Evolutionary conservation across 2,888 invertebrate species (phyloP), one percentile per base, ranked within the genome.

Genomic region (Poecilobothrus nobilitatus): DNA sequence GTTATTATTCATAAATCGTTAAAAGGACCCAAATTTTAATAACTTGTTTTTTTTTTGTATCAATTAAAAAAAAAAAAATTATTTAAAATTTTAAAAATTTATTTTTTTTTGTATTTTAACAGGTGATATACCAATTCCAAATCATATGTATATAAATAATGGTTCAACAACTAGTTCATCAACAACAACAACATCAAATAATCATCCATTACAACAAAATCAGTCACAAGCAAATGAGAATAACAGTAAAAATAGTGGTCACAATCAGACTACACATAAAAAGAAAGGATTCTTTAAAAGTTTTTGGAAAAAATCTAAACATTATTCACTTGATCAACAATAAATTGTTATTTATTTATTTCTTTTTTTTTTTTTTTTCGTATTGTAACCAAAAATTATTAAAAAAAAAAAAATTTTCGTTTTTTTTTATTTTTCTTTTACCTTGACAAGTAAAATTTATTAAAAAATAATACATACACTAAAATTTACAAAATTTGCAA

Each of bases 241-340:
- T 70, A 78, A 76, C 68, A 76, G 76, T 66, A 77, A 74, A 71
- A 76, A 74, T 69, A 75, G 76, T 69, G 67, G 71, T 69, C 53
- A 65, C 34, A 20, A 68, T 66, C 76, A 77, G 68, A 80, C 79
- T 71, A 75, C 79, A 69, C 90, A 91, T 74, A 92, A 92, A 83
- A 91, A 92, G 81, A 91, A 91, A 82, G 91, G 93, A 73, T 92
- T 94, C 82, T 94, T 94, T 84, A 91, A 91, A 83, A 91, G 88
- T 80, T 88, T 93, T 75, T 94, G 93, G 93, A 93, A 93, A 82
- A 88, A 91, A 77, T 92, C 92, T 74, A 89, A 92, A 74, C 92
- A 92, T 79, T 91, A 92, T 80, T 93, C 93, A 73, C 84, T 92
- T 82, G 93, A 93, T 82, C 92, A 92, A 82, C 65, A 65, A 34